Conservation (phyloP, 2,888 invertebrate genomes). For the Rotaria macrura region DNA sequence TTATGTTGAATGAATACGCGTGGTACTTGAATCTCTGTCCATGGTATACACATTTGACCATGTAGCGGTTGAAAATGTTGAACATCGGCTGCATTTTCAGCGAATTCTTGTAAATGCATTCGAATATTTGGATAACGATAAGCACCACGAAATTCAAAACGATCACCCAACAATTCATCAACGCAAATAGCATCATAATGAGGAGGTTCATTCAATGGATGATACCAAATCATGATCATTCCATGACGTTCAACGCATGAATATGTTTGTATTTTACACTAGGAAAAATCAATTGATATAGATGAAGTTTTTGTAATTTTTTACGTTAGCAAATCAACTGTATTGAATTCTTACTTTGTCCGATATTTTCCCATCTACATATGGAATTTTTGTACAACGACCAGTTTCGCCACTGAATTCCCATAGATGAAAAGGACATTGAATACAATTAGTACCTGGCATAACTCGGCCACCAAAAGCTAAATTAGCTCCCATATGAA, state of each 20-base stretch:
- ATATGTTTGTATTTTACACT: background rate
- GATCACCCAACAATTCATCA: background rate
- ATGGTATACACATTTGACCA: background rate
- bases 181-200: slow-evolving; percentile 4
- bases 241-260: slow-evolving; percentile 4
- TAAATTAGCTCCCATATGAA: slow-evolving; percentile 14
- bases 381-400: background rate
- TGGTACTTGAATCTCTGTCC: background rate
- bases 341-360: background rate
- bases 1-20: background rate
- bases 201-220: background rate
- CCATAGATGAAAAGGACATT: slow-evolving; percentile 21
- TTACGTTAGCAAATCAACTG: no score
- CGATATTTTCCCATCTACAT: background rate
- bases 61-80: slow-evolving; percentile 20
- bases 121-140: slow-evolving; percentile 12
- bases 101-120: slow-evolving; percentile 15
- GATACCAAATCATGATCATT: slow-evolving; percentile 19
- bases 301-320: no score
- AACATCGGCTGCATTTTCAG: slow-evolving; percentile 10
- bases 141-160: background rate
- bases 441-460: background rate
- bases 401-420: background rate
- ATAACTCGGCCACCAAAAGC: background rate
- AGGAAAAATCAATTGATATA: background rate